Base-by-base conservation (phyloP, 2,113 vertebrate species). In the Cygnus atratus region DNA sequence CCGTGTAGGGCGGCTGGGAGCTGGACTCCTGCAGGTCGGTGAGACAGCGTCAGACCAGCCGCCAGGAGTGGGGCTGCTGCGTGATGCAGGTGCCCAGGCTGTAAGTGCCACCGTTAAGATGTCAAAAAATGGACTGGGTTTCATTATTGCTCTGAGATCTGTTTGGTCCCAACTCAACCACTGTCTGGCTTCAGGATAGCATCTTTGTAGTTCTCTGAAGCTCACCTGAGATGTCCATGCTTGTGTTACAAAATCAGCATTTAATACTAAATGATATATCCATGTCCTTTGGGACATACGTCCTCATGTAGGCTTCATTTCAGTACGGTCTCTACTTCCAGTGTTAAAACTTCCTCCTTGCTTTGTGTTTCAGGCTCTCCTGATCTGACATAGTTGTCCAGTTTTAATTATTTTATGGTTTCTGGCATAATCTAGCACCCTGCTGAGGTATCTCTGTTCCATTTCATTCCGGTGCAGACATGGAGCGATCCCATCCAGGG, bases 221-320 rank as follows among this genome's bases (percentile, higher is more conserved):
- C n/a, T 84, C 61, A 50, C 19, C 3, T 2, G 68, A 71, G 65
- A 16, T 63, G 67, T 57, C 44, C 5, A 3, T 43, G 50, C 44
- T 83, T 58, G 44, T 76, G 75, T 58, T 50, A 44, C 67, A 57
- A 26, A 18, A 25, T 16, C 8, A 35, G 31, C n/a, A 43, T 68
- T 77, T 73, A 57, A 58, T 86, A 39, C 17, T 82, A 76, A 61
- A 33, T 65, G 28, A 33, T 61, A 6, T 14, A 59, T 46, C n/a
- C 7, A 0, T 1, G 2, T 59, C 37, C 46, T 78, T 59, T 67
- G 68, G 21, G 52, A 87, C 50, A 35, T 7, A 4, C 29, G 3
- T 86, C 26, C 12, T 81, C 24, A 35, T 16, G 9, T 35, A 82
- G 18, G 29, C 35, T 33, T 80, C 25, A 11, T 63, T 94, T 77